Base-by-base conservation (phyloP, 2,888 invertebrate species). In the Sthenelais limicola region DNA sequence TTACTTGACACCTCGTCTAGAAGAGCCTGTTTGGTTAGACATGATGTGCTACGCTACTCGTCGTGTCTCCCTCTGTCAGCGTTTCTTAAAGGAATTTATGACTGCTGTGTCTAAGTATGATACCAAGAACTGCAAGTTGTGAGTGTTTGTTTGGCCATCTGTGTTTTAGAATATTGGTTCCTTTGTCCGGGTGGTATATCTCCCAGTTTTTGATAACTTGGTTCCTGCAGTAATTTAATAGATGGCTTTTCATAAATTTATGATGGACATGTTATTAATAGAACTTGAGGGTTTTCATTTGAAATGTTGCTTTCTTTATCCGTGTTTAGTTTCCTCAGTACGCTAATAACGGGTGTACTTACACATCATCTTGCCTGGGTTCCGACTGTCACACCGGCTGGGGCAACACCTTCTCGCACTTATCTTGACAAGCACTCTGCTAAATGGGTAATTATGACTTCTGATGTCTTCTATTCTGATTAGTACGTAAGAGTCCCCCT, bases 281-380 rank as follows among this genome's bases (percentile, higher is more conserved):
- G n/a, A n/a, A n/a, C n/a, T n/a, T n/a, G n/a, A n/a, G n/a, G n/a
- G n/a, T n/a, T n/a, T n/a, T n/a, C n/a, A n/a, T n/a, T n/a, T n/a
- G n/a, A n/a, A n/a, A n/a, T n/a, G n/a, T n/a, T n/a, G n/a, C n/a
- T n/a, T n/a, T n/a, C n/a, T n/a, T n/a, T n/a, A n/a, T n/a, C n/a
- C n/a, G n/a, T n/a, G 91, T 92, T 76, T 90, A 96, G 96, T 89
- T 96, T 96, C 88, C 91, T 96, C 83, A 96, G 95, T 87, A 95
- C 94, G 26, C 90, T 96, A 76, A 87, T 96, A 68, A 96, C 96
- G 5, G 94, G 94, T 76, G 93, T 96, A 58, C 89, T 96, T 69
- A 96, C 96, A 0, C 92, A 96, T 87, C 96, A 96, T 86, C 91
- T 96, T 48, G 95, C 95, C 24, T 96, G 96, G 96, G 94, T 96